Base-by-base conservation (phyloP, 2,113 vertebrate species). In the Hippocampus zosterae region DNA sequence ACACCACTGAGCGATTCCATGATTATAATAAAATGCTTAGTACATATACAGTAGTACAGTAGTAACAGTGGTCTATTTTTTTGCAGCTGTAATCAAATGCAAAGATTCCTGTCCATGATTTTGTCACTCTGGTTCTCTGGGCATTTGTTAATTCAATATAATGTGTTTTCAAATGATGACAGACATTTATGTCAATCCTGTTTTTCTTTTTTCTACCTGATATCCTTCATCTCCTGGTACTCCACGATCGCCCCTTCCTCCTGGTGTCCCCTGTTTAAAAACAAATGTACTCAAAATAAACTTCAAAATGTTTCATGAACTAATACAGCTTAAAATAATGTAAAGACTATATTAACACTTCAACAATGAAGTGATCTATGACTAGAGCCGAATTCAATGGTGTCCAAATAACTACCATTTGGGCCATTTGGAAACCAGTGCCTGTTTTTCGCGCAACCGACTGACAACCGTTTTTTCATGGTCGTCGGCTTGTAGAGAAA, bases 151-250 rank as follows among this genome's bases (percentile, higher is more conserved):
- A 37, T 37, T 37, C 33, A 37, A 37, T 37, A 7, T 5, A 37
- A 37, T 37, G 3, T 15, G 8, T n/a, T 21, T 52, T 21, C 50
- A 21, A n/a, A 19, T 8, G 23, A 23, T 55, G 21, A 2, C 52
- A 10, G 3, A 55, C 21, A 11, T 55, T n/a, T 1, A 53, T 53
- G 9, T n/a, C 6, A 50, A 50, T 18, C 15, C 52, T 23, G 52
- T 23, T 10, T 19, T 50, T 50, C 19, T 50, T 50, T 18, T 40
- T 12, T 71, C 69, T 87, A 99, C 97, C 94, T 93, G 92, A 91
- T 96, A 99, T 56, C 97, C 97, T 65, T 93, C 89, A 71, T 92
- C 90, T 73, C 97, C 97, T 40, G 95, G 86, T 62, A 96, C 95
- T 76, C 97, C 97, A 70, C 93, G 92, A 2, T 98, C 95, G 78